Evolutionary conservation across 2,113 vertebrate species (phyloP), one percentile per base, ranked within the genome.

Genomic region (Semicossyphus pulcher): DNA sequence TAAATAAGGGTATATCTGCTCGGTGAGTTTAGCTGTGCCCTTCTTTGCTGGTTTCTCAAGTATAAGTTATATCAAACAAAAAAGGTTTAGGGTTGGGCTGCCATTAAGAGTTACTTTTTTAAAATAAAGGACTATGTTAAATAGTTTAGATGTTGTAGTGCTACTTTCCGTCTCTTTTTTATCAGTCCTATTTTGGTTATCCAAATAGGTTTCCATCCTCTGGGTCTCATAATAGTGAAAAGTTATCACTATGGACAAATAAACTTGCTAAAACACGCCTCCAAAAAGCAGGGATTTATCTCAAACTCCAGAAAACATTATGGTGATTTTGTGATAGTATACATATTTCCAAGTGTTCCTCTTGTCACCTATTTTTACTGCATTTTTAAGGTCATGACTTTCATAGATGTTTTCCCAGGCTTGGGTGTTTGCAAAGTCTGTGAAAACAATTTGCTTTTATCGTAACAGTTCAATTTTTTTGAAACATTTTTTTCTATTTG

Each of bases 181-280:
- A 18, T 64, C n/a, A n/a, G n/a, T n/a, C n/a, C n/a, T n/a, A n/a
- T 72, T 57, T 26, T 39, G 15, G 5, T 36, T 28, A 18, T 7
- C 10, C 41, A 14, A 3, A 21, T 16, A 7, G n/a, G 3, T 1
- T 12, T 44, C 44, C 23, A n/a, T 41, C 12, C 14, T 23, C 53
- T 1, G 4, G 25, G n/a, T 54, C 23, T 56, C 18, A 18, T 1
- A 4, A 7, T 0, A 14, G 3, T 29, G 21, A 61, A 7, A 61
- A 10, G 18, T 18, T 2, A 41, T 64, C 14, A 29, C n/a, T 1
- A 16, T 20, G 1, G 10, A 39, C 21, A 45, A 6, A 8, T 54
- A 20, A 47, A 47, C 42, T 15, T 59, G 44, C 10, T 25, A 20
- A 5, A 64, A 76, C 53, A 34, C 23, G 69, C 21, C 54, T 53